Percentiles rank a stretch among this genome's conserved stretches.
phyloP scores from a whole-genome alignment of 2,888 invertebrate species.

The Dolomedes plantarius region DNA sequence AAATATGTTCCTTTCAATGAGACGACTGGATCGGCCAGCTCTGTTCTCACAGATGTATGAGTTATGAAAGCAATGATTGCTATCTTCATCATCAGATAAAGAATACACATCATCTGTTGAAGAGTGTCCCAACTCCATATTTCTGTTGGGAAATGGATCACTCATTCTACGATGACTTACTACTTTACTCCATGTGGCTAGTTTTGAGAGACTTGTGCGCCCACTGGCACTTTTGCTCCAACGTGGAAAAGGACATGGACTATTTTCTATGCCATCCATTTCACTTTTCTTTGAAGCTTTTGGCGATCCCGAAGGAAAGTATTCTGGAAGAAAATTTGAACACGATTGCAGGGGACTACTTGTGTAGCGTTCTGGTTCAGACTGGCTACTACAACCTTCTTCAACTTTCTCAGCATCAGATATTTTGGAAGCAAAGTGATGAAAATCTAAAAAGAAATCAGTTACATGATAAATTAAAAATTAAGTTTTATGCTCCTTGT shows the following conservation, averaged over 20 bases:
- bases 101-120: slow-evolving; percentile 21
- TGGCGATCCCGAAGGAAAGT: not conserved
- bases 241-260: slow-evolving; percentile 51
- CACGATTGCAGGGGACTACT: slow-evolving; percentile 60
- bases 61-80: not conserved
- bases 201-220: slow-evolving; percentile 55
- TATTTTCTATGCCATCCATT: slow-evolving; percentile 45
- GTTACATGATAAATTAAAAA: not conserved
- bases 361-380: slow-evolving; percentile 26
- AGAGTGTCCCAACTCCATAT: not conserved
- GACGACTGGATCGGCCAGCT: not conserved
- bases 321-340: slow-evolving; percentile 57
- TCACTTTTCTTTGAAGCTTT: slow-evolving; percentile 16
- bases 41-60: not conserved
- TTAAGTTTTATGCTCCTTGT: no score
- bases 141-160: slow-evolving; percentile 52
- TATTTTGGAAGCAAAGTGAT: not conserved
- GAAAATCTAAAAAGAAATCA: slow-evolving; percentile 6
- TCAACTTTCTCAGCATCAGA: not conserved
- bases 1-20: not conserved
- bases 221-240: slow-evolving; percentile 64
- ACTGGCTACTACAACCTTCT: not conserved
- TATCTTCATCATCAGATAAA: slow-evolving; percentile 48
- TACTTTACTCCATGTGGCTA: slow-evolving; percentile 63
- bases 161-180: slow-evolving; percentile 58